These are phyloP conservation scores for Drosophila leontia DNA, from an alignment of 1,140 invertebrate genomes.

Conservation along the genomic window DNA sequence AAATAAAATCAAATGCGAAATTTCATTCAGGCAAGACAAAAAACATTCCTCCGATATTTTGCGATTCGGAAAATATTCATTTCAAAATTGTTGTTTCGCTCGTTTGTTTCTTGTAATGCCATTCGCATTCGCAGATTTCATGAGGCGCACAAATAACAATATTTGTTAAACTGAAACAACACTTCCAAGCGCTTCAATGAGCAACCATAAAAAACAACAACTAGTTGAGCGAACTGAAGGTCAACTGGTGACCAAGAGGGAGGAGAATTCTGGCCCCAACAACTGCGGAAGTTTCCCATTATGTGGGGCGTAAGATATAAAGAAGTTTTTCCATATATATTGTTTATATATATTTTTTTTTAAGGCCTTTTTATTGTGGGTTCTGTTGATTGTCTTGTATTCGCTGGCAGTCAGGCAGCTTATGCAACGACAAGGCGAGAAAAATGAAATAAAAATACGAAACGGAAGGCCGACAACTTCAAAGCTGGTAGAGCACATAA, in stretches of 20 bases:
- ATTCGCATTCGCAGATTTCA: conserved; percentile 50
- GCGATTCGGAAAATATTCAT: conserved; percentile 28
- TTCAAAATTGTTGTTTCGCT: conserved; percentile 27
- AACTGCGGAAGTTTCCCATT: conserved; percentile 49
- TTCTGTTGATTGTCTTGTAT: conserved; percentile 28
- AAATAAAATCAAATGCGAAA: conserved; percentile 50
- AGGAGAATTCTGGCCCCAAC: not conserved
- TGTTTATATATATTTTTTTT: conserved; percentile 15
- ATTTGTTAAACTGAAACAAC: conserved; percentile 23
- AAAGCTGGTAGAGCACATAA: conserved; percentile 17
- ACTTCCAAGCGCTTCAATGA: conserved; percentile 59
- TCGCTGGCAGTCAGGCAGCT: conserved; percentile 29
- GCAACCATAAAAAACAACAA: conserved; percentile 35
- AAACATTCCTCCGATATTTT: conserved; percentile 31
- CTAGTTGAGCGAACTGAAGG: conserved; percentile 58
- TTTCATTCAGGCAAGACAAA: conserved; percentile 41
- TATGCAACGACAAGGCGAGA: conserved; percentile 9
- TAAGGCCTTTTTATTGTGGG: conserved; percentile 15
- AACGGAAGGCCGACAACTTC: conserved; percentile 34
- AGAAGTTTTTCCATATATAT: conserved; percentile 41
- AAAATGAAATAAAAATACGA: conserved; percentile 4
- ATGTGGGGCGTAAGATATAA: conserved; percentile 49
- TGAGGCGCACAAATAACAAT: conserved; percentile 51
- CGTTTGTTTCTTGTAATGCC: conserved; percentile 47
- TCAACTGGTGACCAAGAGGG: conserved; percentile 47